phyloP scores from a whole-genome alignment of 2,797 vertebrate genomes.

The Arnoldichthys spilopterus region DNA sequence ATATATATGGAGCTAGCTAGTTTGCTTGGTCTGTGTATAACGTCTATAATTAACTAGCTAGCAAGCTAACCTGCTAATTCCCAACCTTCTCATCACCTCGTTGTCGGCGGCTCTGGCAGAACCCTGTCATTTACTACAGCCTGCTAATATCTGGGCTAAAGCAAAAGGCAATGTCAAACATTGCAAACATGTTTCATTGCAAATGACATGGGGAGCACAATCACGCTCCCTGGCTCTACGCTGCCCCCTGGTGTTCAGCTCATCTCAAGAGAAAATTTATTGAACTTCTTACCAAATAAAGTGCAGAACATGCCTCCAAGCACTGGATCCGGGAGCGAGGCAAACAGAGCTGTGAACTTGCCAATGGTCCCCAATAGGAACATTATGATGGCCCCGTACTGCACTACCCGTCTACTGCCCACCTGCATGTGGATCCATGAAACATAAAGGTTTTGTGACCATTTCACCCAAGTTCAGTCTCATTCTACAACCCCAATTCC shows the following conservation, averaged over 20 bases:
- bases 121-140: neutral
- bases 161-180: neutral
- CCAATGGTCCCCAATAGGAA: constrained; percentile 89
- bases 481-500: no score
- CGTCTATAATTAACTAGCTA: neutral
- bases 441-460: neutral
- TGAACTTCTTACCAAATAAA: constrained; percentile 86
- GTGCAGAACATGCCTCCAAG: constrained; percentile 98
- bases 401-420: constrained; percentile 93
- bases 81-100: no score
- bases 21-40: neutral
- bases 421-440: constrained; percentile 75
- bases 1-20: neutral
- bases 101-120: no score
- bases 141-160: neutral
- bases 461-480: neutral
- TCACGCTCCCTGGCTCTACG: constrained; percentile 15
- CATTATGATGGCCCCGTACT: constrained; percentile 94
- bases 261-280: neutral
- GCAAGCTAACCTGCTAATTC: neutral
- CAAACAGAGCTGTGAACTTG: constrained; percentile 95
- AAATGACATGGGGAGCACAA: neutral
- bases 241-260: constrained; percentile 50
- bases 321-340: constrained; percentile 92
- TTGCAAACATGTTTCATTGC: neutral